Evolutionary conservation across 2,888 invertebrate species (phyloP).

Genomic region (Labia minor): DNA sequence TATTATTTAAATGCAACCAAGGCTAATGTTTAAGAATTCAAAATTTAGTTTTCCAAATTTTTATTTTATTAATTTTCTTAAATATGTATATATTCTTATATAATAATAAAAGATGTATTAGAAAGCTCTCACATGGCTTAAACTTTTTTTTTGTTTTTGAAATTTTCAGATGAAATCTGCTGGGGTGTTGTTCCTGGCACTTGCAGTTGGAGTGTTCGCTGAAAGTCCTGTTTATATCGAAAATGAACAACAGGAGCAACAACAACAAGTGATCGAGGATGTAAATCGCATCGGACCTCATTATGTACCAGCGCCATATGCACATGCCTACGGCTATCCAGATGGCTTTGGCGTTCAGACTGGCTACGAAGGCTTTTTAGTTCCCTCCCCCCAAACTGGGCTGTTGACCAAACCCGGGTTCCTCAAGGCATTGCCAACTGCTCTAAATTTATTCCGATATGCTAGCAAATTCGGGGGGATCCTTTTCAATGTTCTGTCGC

Average conservation of each 20-base stretch:
- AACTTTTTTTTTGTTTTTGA: no score
- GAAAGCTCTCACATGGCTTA: no score
- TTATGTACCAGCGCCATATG: neutral
- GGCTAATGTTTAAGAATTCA: no score
- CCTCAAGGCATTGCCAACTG: constrained; percentile 21
- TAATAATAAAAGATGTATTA: no score
- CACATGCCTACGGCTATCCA: constrained; percentile 15
- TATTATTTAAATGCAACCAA: no score
- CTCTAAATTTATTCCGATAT: constrained; percentile 28
- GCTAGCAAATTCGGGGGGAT: constrained; percentile 22
- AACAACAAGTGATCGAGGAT: neutral
- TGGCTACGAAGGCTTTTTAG: constrained; percentile 29
- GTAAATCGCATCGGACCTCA: constrained; percentile 5
- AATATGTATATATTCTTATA: neutral
- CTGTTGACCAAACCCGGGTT: neutral
- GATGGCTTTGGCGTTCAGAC: constrained; percentile 28
- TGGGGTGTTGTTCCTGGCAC: neutral
- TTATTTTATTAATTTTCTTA: neutral
- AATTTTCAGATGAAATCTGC: neutral
- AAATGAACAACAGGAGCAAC: neutral
- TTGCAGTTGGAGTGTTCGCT: neutral
- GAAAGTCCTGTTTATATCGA: constrained; percentile 2
- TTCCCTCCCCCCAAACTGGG: constrained; percentile 23
- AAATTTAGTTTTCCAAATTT: no score
- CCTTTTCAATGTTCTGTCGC: constrained; percentile 27